phyloP scores from a whole-genome alignment of 2,113 vertebrate genomes.

The Tamias sibiricus region DNA sequence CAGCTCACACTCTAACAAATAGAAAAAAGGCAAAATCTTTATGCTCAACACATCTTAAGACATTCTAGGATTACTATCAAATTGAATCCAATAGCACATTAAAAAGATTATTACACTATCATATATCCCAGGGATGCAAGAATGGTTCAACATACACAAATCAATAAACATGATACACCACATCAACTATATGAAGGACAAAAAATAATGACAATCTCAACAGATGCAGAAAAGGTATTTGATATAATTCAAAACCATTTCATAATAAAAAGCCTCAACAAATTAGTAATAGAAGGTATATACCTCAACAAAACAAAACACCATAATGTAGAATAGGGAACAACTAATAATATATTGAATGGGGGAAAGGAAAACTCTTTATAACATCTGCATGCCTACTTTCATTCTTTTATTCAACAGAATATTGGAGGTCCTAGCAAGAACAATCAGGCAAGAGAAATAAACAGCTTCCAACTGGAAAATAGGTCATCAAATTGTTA shows the following conservation, averaged over 20 bases:
- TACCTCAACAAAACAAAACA: neutral
- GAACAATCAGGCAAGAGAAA: neutral
- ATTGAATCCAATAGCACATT: neutral
- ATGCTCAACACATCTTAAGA: neutral
- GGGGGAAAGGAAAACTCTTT: neutral
- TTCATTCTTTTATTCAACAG: neutral
- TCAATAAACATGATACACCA: neutral
- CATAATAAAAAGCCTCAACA: neutral
- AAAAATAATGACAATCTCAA: neutral
- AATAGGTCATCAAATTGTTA: neutral
- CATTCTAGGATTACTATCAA: neutral
- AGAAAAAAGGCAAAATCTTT: neutral
- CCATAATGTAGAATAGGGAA: neutral
- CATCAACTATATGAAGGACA: neutral
- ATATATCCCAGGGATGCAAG: neutral
- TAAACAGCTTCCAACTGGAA: neutral
- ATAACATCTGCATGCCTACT: neutral
- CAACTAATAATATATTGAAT: neutral
- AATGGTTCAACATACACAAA: neutral
- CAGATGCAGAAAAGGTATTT: neutral
- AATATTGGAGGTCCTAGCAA: neutral
- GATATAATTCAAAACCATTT: neutral
- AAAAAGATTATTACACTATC: neutral
- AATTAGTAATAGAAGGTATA: neutral
- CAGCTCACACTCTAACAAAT: neutral